Conservation (phyloP, 2,888 invertebrate genomes). For the Trilocha varians region DNA sequence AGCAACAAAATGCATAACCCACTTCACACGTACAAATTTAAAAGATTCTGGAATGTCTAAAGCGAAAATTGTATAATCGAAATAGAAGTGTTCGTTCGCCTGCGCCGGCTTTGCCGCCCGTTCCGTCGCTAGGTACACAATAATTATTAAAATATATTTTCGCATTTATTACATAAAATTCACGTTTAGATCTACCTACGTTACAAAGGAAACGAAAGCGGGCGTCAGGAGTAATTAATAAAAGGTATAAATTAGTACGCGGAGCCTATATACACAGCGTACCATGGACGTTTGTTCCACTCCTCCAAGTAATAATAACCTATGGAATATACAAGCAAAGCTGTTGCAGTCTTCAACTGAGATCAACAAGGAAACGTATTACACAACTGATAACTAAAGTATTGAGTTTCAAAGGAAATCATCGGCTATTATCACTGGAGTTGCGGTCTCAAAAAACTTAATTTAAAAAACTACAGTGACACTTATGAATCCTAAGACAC, state of each 20-base stretch:
- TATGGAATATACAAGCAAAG: conserved; percentile 30
- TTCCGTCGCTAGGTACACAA: conserved; percentile 69
- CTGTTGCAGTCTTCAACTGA: conserved; percentile 39
- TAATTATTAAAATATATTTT: conserved; percentile 74
- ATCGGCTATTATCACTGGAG: conserved; percentile 38
- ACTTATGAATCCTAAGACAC: conserved; percentile 65
- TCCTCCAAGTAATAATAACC: conserved; percentile 37
- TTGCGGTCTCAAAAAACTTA: conserved; percentile 59
- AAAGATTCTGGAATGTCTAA: conserved; percentile 16
- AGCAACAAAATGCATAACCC: conserved; percentile 1
- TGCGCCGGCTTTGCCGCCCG: conserved; percentile 68
- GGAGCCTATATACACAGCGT: conserved; percentile 71
- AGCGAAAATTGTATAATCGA: conserved; percentile 9
- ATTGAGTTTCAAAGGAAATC: conserved; percentile 16
- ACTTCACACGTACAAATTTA: not conserved
- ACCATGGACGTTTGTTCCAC: conserved; percentile 70
- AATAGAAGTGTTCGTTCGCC: conserved; percentile 38
- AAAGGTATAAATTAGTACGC: conserved; percentile 69
- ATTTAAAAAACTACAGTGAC: conserved; percentile 64
- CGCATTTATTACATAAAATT: conserved; percentile 74
- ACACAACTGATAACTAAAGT: conserved; percentile 10
- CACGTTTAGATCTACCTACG: conserved; percentile 72
- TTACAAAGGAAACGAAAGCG: conserved; percentile 68
- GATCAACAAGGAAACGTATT: conserved; percentile 33
- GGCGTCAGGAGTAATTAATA: conserved; percentile 60